Conservation (phyloP, 1,140 invertebrate species). For the Chironomus striatipennis region DNA sequence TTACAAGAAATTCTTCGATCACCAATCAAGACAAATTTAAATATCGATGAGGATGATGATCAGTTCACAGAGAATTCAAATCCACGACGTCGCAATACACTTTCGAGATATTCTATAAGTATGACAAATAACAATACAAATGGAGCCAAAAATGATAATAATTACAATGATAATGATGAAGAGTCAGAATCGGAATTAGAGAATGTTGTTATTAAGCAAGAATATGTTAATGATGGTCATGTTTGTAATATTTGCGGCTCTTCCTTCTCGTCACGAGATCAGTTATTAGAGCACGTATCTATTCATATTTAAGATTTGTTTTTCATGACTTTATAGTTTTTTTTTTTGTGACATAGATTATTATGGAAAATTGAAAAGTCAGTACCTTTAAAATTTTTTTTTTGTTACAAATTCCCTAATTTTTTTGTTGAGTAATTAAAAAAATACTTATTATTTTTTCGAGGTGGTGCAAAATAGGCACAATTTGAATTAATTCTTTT, state of each 20-base stretch:
- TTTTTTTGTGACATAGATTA: background rate
- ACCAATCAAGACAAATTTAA: conserved; percentile 32
- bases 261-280: conserved; percentile 59
- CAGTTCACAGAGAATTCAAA: background rate
- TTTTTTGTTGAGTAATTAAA: background rate
- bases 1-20: conserved; percentile 39
- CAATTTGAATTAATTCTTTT: background rate
- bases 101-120: background rate
- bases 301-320: conserved; percentile 62
- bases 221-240: background rate
- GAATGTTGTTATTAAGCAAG: background rate
- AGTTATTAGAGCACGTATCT: conserved; percentile 64
- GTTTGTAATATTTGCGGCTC: conserved; percentile 69
- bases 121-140: background rate
- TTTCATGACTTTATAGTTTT: conserved; percentile 26
- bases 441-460: too few relatives aligned
- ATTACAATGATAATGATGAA: background rate
- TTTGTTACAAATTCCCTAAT: background rate
- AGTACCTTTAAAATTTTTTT: background rate
- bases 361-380: background rate
- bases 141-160: background rate
- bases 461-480: background rate
- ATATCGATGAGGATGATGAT: background rate
- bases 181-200: background rate
- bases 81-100: background rate